Base-by-base conservation (phyloP, 2,888 invertebrate genomes). In the Epinotia brunnichana region DNA sequence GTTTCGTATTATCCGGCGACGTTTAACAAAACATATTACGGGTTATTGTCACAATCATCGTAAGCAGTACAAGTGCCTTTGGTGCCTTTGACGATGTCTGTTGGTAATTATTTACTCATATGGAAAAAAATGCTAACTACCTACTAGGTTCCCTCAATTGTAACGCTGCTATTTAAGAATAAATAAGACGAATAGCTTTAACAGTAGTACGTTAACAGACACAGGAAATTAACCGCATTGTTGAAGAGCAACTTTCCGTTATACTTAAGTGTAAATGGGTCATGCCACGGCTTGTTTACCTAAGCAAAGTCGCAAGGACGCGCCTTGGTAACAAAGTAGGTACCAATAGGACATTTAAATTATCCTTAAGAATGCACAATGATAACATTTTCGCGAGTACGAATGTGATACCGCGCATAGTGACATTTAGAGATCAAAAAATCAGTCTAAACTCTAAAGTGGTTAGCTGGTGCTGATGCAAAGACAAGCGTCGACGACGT, bases 211-310 rank as follows among this genome's bases (percentile, higher is more conserved):
- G n/a, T 10, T 24, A 24, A 24, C 21, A 41, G 41, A 9, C 1
- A 19, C 63, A 56, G 57, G 59, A 68, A 59, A 68, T 68, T 57
- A 48, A 68, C 3, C 19, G 67, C 44, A 68, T 68, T 68, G 57
- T 68, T 59, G 39, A 35, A 56, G 54, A 63, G 4, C 57, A 51
- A 57, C 59, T 48, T 59, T 56, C 54, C 66, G 56, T 41, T n/a
- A 7, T 59, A 21, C 39, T 63, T 7, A 44, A 63, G 17, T 17
- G 48, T 64, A 57, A 64, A 68, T 73, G 68, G 68, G 73, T 73
- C 67, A 60, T 44, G 73, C 74, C 76, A 77, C 77, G 41, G 29
- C 76, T 80, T 84, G 82, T 84, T 84, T 84, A 82, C 80, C 70
- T 79, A 80, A 76, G 77, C 77, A 80, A 80, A 78, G 15, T 17